phyloP scores from a whole-genome alignment of 2,888 invertebrate species.

The Argyresthia goedartella region DNA sequence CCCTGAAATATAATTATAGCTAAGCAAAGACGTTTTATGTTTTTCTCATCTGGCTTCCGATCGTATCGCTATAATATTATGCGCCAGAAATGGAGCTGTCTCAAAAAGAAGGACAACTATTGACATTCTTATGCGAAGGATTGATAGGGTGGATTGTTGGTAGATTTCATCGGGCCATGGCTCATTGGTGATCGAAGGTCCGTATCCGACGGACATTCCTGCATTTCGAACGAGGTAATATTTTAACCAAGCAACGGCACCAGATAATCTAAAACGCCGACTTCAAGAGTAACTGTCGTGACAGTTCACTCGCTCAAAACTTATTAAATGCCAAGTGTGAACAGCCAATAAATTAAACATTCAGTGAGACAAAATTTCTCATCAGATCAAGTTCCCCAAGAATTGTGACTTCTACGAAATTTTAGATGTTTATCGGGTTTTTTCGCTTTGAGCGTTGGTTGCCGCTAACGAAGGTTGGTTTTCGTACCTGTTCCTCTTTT shows the following conservation, averaged over 20 bases:
- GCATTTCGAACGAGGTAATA: constrained; percentile 46
- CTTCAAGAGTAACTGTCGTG: constrained; percentile 23
- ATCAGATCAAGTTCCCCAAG: constrained; percentile 31
- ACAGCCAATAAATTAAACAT: constrained; percentile 47
- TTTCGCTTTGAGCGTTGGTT: constrained; percentile 46
- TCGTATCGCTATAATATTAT: constrained; percentile 1
- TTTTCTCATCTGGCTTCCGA: constrained; percentile 3
- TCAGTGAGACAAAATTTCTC: constrained; percentile 41
- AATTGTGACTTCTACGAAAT: constrained; percentile 54
- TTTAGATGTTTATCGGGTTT: constrained; percentile 53
- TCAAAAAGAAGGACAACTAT: neutral
- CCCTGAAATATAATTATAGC: constrained; percentile 27
- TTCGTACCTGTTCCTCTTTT: constrained; percentile 54
- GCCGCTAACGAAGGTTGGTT: constrained; percentile 57
- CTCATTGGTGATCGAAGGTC: constrained; percentile 44
- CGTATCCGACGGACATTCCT: constrained; percentile 45
- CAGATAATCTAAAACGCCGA: constrained; percentile 25
- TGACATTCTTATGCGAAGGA: neutral
- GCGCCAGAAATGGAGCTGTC: constrained; percentile 4
- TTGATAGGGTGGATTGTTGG: constrained; percentile 18
- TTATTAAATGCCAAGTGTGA: constrained; percentile 37
- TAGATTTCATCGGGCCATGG: constrained; percentile 35
- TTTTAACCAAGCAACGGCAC: constrained; percentile 32
- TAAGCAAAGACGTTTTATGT: constrained; percentile 12
- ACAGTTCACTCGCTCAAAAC: constrained; percentile 41